Conservation (phyloP, 2,113 vertebrate genomes). For the Stercorarius parasiticus region DNA sequence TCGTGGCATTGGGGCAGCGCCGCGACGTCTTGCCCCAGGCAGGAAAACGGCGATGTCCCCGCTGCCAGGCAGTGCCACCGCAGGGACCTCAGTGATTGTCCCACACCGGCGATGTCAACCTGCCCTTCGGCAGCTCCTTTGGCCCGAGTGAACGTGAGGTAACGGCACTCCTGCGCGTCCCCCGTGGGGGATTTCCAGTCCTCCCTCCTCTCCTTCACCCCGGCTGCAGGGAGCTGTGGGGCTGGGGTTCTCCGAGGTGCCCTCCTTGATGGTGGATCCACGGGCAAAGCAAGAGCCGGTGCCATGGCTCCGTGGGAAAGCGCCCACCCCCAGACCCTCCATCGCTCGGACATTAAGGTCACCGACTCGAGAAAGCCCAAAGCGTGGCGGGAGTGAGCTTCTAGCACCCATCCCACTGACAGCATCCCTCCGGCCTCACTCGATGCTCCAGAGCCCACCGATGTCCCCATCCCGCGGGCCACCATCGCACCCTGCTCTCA, state of each 20-base stretch:
- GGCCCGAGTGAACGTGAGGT: accelerated
- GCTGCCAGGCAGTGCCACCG: neutral
- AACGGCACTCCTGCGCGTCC: accelerated
- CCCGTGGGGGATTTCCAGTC: accelerated
- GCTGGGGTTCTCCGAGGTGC: accelerated
- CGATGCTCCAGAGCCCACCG: neutral
- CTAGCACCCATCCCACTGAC: neutral
- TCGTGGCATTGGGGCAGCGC: neutral
- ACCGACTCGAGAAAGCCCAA: neutral
- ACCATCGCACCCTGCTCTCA: neutral
- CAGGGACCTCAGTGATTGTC: neutral
- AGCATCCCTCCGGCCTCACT: accelerated
- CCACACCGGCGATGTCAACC: accelerated
- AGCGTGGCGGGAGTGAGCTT: neutral
- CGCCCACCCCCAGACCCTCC: neutral
- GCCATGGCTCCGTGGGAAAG: accelerated
- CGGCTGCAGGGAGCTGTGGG: neutral
- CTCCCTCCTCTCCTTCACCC: neutral
- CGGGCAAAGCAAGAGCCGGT: accelerated
- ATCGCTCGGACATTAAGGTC: accelerated
- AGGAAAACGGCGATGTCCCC: neutral
- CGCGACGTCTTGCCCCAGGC: neutral
- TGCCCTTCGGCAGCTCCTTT: neutral
- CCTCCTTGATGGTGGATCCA: neutral
- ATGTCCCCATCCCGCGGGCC: neutral